These are phyloP conservation scores for Ascidia mentula DNA, from an alignment of 23 tunicate genomes.

Conservation along the genomic window DNA sequence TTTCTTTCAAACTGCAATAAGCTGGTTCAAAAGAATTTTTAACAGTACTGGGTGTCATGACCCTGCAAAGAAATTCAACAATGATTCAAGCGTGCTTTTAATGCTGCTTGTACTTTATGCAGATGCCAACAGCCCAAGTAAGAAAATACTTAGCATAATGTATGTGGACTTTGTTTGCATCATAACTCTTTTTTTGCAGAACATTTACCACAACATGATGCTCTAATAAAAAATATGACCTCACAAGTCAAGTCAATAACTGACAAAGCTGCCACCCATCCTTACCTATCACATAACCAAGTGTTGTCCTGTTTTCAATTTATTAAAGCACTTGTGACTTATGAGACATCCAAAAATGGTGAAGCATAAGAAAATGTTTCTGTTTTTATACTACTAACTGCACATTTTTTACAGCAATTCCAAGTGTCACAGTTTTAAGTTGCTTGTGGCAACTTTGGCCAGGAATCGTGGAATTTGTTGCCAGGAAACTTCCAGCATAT, in stretches of 20 bases:
- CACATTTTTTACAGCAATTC: neutral
- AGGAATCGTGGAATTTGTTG: neutral
- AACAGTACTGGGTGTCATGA: neutral
- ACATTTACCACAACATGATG: neutral
- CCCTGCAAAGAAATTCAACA: neutral
- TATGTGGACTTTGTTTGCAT: too few relatives aligned
- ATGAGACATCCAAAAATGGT: neutral
- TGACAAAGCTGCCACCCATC: constrained; percentile 45
- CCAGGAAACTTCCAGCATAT: neutral
- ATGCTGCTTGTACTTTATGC: neutral
- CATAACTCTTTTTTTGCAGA: too few relatives aligned
- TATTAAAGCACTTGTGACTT: neutral
- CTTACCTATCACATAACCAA: constrained; percentile 28
- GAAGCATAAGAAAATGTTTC: neutral
- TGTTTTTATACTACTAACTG: neutral
- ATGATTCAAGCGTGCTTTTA: neutral
- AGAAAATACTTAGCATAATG: too few relatives aligned
- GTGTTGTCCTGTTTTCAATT: neutral
- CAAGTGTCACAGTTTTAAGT: neutral
- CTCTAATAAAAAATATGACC: neutral
- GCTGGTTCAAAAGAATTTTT: neutral
- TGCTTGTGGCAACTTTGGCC: neutral
- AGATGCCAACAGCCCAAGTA: neutral
- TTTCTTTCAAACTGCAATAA: neutral
- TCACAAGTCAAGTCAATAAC: constrained; percentile 4